Base-by-base conservation (phyloP, 1,140 invertebrate genomes). In the Ptiloglossa arizonensis region DNA sequence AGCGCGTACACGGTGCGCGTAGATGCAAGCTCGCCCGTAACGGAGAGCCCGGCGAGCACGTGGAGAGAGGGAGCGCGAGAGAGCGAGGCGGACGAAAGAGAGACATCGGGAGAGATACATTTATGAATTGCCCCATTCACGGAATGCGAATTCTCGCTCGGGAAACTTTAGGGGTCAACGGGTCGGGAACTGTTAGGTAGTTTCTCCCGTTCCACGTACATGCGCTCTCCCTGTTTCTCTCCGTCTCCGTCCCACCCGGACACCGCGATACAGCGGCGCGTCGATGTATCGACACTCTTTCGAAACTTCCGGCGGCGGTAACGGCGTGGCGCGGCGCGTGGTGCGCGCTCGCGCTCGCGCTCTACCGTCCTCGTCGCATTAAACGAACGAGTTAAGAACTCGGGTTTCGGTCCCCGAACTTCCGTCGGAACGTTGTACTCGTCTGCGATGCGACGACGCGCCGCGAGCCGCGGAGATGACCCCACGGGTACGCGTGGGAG, bases 71-170 rank as follows among this genome's bases (percentile, higher is more conserved):
- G 66, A 22, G 56, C 11, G 54, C 29, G 62, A 44, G 41, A 15
- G 59, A 32, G 59, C 35, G 27, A 24, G 62, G n/a, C 52, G 46
- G 22, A 57, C 59, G 77, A 77, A 73, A 66, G 82, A 84, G 81
- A 83, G 71, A 80, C 76, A 84, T 77, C 72, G 77, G 66, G 80
- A 83, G 54, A 52, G 81, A 79, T 82, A 83, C 81, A 83, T 83
- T 83, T 81, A 83, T 83, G 81, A 83, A 81, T 79, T 77, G 81
- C 81, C 80, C 81, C 81, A 83, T 83, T 83, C 81, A 83, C 81
- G 80, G 81, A 83, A 83, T 83, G 81, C 81, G 81, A 83, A 83
- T 83, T 83, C 81, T 79, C 81, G 81, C 80, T 83, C 77, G 81
- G 80, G 74, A 82, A 83, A 83, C 81, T 83, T 83, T 83, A 79